phyloP scores from a whole-genome alignment of 2,113 vertebrate genomes.

The Melozone crissalis region DNA sequence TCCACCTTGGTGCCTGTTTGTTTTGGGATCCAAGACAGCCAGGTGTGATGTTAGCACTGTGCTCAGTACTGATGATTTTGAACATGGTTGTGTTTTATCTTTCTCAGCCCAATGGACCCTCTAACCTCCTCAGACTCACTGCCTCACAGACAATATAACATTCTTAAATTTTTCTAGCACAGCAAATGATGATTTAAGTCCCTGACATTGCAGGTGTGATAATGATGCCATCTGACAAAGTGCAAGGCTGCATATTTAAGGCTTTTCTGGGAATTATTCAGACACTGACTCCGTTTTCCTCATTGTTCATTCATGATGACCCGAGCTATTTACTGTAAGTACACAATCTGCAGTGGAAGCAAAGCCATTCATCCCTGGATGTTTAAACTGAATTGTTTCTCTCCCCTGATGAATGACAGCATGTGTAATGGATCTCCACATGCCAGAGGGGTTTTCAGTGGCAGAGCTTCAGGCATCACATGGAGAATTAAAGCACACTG shows the following conservation, averaged over 20 bases:
- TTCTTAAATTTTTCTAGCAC: not conserved
- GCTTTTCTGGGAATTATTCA: not conserved
- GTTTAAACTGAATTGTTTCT: not conserved
- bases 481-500: constrained; percentile 3
- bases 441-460: constrained; percentile 1
- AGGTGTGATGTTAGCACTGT: not conserved
- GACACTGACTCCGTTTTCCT: not conserved
- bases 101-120: not conserved
- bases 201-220: not conserved
- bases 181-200: not conserved
- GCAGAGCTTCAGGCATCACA: constrained; percentile 2
- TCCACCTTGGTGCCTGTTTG: not conserved
- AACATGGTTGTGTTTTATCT: not conserved
- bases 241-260: not conserved
- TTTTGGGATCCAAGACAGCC: not conserved
- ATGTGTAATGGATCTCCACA: not conserved
- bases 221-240: not conserved
- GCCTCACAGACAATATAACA: not conserved
- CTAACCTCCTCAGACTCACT: not conserved
- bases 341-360: not conserved
- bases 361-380: not conserved
- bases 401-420: constrained; percentile 3
- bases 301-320: not conserved
- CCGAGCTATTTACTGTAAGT: not conserved
- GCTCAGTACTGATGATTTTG: not conserved